Evolutionary conservation across 64 coral and sea anemone species (phyloP).

Genomic region (Pocillopora damicornis): DNA sequence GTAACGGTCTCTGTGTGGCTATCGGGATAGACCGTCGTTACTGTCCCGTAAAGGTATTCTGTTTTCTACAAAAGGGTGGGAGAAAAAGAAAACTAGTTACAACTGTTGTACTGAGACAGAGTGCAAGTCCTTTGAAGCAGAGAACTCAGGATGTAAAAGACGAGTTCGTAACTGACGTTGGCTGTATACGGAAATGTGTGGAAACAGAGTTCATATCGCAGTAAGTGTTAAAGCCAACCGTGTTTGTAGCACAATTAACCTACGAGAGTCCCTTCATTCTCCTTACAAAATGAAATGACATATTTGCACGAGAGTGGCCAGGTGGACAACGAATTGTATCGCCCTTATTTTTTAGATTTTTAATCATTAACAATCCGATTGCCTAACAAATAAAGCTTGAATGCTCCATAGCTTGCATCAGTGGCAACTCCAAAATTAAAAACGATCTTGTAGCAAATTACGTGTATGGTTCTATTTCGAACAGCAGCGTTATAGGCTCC

Average conservation of each 20-base stretch:
- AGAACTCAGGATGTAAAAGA: no score
- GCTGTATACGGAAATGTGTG: no score
- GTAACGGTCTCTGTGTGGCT: constrained; percentile 90
- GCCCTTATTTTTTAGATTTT: neutral
- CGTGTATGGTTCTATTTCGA: neutral
- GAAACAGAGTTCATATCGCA: no score
- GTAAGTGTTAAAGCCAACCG: no score
- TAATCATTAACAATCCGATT: neutral
- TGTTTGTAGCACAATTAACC: no score
- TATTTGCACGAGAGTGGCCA: no score
- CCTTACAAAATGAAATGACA: no score
- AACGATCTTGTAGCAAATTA: constrained; percentile 20
- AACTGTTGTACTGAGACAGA: no score
- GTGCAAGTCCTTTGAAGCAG: no score
- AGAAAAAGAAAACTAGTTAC: neutral
- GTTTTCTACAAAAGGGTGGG: constrained; percentile 45
- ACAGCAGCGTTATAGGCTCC: neutral
- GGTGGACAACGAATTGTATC: neutral
- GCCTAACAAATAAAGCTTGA: neutral
- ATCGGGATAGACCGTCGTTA: constrained; percentile 87
- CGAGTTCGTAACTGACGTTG: no score
- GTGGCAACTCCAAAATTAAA: neutral
- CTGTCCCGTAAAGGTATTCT: constrained; percentile 93
- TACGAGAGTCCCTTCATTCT: no score
- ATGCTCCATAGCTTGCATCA: constrained; percentile 2